Evolutionary conservation across 2,888 invertebrate species (phyloP), one percentile per base, ranked within the genome.

Genomic region (Erebia palarica): DNA sequence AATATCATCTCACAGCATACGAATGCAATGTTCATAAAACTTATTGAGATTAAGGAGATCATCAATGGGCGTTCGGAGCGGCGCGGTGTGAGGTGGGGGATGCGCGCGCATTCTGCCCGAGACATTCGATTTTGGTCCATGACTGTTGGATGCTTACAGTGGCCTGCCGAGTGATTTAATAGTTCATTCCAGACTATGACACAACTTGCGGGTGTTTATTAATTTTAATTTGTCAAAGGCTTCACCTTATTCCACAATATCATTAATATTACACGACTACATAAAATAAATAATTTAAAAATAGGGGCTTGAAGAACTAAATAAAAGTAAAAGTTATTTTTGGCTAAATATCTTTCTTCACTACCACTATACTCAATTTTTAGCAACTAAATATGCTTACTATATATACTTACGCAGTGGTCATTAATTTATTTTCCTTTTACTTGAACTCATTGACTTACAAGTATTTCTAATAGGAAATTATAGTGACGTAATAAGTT

Each of bases 91-190:
- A 84, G 86, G 86, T 82, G 84, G 86, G 85, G 78, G 83, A 65
- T 89, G 91, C 90, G 92, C 91, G 93, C 94, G 92, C 93, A 91
- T 78, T 79, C 84, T 84, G 83, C 84, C 86, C 85, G 86, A 90
- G 88, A 89, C 91, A 92, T 94, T 94, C 93, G 93, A 93, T 94
- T 94, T 94, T 94, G 94, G 94, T 93, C 92, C 93, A 92, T 91
- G 90, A 90, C 91, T 90, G 90, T 90, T 88, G 91, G 91, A 92
- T 89, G 92, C 91, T 91, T 86, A 87, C 90, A 86, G 88, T 89
- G 85, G 90, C 86, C 88, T 86, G 87, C 88, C 86, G 85, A 87
- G 86, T 84, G 86, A 89, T 91, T 91, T 91, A 91, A 92, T 92
- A 92, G 91, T 92, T 92, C 88, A 89, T 90, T 89, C 87, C 89